Percentiles rank a stretch among this genome's conserved stretches.
Conservation (phyloP, 2,888 invertebrate genomes). For the Formica aserva region DNA sequence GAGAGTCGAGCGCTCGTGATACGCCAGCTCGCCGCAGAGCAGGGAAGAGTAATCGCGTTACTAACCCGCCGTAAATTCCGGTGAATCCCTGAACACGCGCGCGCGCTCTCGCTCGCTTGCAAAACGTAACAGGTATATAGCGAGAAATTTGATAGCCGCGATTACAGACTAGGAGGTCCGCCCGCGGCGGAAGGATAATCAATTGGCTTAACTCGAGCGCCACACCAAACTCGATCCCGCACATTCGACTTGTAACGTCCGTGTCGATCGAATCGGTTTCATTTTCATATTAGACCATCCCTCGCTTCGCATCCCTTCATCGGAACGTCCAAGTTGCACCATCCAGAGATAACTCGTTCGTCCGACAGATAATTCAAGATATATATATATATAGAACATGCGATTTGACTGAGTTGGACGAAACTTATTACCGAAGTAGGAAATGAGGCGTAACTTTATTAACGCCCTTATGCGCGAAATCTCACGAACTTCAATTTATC, state of each 20-base stretch:
- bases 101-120: conserved; percentile 24
- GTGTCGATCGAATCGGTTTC: conserved; percentile 19
- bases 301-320: background rate
- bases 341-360: background rate
- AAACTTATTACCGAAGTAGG: conserved; percentile 53
- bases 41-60: conserved; percentile 51
- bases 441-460: conserved; percentile 47
- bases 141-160: conserved; percentile 51
- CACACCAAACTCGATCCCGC: conserved; percentile 37
- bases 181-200: conserved; percentile 46
- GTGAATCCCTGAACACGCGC: conserved; percentile 3
- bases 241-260: conserved; percentile 1
- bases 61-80: conserved; percentile 43
- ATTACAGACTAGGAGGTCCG: conserved; percentile 26
- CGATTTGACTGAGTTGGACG: conserved; percentile 42
- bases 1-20: conserved; percentile 48
- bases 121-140: conserved; percentile 42
- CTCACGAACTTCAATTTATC: conserved; percentile 44
- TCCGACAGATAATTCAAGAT: conserved; percentile 12
- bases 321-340: conserved; percentile 29
- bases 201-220: conserved; percentile 48
- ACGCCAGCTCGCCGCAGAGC: conserved; percentile 44
- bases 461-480: conserved; percentile 48
- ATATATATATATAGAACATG: background rate
- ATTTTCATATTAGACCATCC: conserved; percentile 32